phyloP scores from a whole-genome alignment of 2,888 invertebrate species.

The Biston stratarius region DNA sequence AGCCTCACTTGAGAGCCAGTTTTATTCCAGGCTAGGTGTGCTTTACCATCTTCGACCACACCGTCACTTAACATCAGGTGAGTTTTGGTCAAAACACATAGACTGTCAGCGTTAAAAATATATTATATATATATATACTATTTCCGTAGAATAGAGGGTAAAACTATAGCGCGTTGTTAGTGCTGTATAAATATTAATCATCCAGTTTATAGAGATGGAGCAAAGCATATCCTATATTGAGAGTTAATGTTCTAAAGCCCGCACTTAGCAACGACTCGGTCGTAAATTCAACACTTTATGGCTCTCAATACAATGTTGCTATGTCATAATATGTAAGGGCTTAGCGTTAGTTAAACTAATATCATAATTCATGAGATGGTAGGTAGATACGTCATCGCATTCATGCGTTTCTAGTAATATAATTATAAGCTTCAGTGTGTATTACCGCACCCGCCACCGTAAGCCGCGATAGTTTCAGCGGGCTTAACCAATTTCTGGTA shows the following conservation, averaged over 20 bases:
- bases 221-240: constrained; percentile 9
- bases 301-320: constrained; percentile 42
- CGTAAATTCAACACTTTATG: constrained; percentile 54
- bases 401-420: not conserved
- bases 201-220: not conserved
- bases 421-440: not conserved
- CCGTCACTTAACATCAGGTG: too few relatives aligned
- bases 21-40: too few relatives aligned
- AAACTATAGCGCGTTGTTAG: not conserved
- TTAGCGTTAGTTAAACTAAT: constrained; percentile 9
- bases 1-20: too few relatives aligned
- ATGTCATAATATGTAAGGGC: constrained; percentile 38
- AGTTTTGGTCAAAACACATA: too few relatives aligned
- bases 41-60: too few relatives aligned
- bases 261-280: constrained; percentile 37
- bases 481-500: too few relatives aligned
- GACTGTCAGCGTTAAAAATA: too few relatives aligned
- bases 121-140: too few relatives aligned
- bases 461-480: too few relatives aligned
- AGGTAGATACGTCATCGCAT: not conserved
- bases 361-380: constrained; percentile 8
- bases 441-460: too few relatives aligned
- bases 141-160: too few relatives aligned
- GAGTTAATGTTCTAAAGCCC: constrained; percentile 28
- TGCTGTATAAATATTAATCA: too few relatives aligned